Evolutionary conservation across 2,113 vertebrate species (phyloP).

Genomic region (Caranx ignobilis): DNA sequence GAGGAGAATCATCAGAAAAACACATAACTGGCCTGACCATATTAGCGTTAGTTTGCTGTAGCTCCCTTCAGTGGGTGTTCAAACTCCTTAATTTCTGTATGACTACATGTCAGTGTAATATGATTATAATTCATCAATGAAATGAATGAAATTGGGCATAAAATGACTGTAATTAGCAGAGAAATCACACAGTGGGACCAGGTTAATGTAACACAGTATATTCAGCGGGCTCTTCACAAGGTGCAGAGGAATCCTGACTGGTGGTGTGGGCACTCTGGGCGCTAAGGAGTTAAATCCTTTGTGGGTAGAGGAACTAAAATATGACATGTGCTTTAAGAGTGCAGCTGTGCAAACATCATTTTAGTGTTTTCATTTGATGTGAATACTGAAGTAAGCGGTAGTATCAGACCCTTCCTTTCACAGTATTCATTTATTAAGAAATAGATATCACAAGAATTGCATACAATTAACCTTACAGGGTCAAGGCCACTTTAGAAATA

Average conservation of each 20-base stretch:
- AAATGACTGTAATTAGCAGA: neutral
- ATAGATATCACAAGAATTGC: neutral
- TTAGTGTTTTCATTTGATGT: no score
- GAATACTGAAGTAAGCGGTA: no score
- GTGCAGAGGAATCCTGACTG: neutral
- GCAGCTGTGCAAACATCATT: no score
- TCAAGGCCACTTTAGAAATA: neutral
- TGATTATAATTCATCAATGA: neutral
- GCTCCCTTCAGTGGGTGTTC: no score
- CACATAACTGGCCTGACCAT: neutral
- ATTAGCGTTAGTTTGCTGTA: neutral
- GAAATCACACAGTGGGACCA: neutral
- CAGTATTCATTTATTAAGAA: neutral
- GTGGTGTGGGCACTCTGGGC: no score
- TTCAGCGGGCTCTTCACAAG: neutral
- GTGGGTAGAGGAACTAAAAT: no score
- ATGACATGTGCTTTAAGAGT: no score
- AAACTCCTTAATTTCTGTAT: neutral
- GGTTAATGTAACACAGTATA: neutral
- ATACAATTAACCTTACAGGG: neutral
- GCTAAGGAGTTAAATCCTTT: no score
- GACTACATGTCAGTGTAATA: neutral
- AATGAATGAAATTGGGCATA: constrained; percentile 1
- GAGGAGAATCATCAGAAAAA: neutral
- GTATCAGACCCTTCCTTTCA: neutral